A percentile compares a stretch with the other conserved stretches of the same genome.
These are phyloP conservation scores for Chrysolina oricalcia DNA, from an alignment of 2,888 invertebrate genomes.

Conservation along the genomic window DNA sequence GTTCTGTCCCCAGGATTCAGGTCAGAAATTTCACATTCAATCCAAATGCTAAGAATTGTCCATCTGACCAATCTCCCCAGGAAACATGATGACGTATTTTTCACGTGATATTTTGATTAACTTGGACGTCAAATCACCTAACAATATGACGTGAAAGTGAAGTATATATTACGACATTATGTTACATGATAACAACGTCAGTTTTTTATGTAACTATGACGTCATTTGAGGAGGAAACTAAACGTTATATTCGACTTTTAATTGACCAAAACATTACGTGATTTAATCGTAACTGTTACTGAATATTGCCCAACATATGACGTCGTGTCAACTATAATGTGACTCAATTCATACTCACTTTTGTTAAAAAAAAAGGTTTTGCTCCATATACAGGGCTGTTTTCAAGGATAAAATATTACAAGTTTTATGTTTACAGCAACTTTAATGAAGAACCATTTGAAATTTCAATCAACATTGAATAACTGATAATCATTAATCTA, in stretches of 20 bases:
- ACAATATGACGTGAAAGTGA: not conserved
- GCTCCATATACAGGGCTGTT: too few species aligned
- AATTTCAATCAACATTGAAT: too few species aligned
- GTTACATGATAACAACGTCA: conserved; percentile 10
- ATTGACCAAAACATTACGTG: not conserved
- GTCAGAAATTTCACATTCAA: not conserved
- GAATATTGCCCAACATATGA: too few species aligned
- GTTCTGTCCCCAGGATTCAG: not conserved
- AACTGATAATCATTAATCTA: too few species aligned
- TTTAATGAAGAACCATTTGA: too few species aligned
- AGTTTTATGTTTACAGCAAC: too few species aligned
- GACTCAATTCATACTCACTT: not conserved
- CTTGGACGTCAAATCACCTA: not conserved
- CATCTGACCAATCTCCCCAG: not conserved
- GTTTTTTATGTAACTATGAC: conserved; percentile 2
- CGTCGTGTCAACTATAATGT: too few species aligned
- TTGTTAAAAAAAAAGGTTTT: too few species aligned
- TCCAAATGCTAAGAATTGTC: not conserved
- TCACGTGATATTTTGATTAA: not conserved
- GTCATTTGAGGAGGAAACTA: not conserved
- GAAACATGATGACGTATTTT: conserved; percentile 20
- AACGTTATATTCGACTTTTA: not conserved
- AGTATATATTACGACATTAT: not conserved
- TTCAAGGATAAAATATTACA: too few species aligned
- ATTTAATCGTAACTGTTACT: too few species aligned